A percentile compares a stretch with the other conserved stretches of the same genome.
phyloP scores from a whole-genome alignment of 1,140 invertebrate species.

The Eciton burchellii region DNA sequence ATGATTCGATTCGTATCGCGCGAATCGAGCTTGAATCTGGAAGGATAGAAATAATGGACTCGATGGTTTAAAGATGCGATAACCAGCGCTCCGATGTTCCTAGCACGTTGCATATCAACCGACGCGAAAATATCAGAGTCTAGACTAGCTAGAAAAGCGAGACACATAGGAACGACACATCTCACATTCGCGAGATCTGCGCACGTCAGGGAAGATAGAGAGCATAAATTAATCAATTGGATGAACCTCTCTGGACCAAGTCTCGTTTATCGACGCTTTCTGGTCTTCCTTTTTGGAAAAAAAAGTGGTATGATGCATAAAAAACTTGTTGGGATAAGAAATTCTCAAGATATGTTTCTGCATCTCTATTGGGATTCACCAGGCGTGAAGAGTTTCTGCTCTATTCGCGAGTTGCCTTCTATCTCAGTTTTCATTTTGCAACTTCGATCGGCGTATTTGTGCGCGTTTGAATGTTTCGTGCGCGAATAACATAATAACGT shows the following conservation, averaged over 20 bases:
- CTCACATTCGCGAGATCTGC: constrained; percentile 38
- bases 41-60: constrained; percentile 42
- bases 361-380: neutral
- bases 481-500: neutral
- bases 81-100: constrained; percentile 58
- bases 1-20: neutral
- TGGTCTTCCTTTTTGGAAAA: constrained; percentile 55
- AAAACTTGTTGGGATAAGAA: neutral
- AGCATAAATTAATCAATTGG: constrained; percentile 71
- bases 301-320: neutral
- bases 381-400: neutral
- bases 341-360: neutral
- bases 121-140: constrained; percentile 52
- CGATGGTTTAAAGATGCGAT: constrained; percentile 43
- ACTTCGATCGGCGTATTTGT: neutral
- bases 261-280: constrained; percentile 63
- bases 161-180: constrained; percentile 61
- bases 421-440: neutral
- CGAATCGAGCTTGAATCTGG: constrained; percentile 30
- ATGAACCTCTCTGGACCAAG: constrained; percentile 29
- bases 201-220: constrained; percentile 54
- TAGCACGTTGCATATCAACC: constrained; percentile 59
- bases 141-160: constrained; percentile 50
- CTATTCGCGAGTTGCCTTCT: neutral
- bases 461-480: neutral